A percentile compares a stretch with the other conserved stretches of the same genome.
phyloP scores from a whole-genome alignment of 2,888 invertebrate genomes.

The Platycheirus rosarum region DNA sequence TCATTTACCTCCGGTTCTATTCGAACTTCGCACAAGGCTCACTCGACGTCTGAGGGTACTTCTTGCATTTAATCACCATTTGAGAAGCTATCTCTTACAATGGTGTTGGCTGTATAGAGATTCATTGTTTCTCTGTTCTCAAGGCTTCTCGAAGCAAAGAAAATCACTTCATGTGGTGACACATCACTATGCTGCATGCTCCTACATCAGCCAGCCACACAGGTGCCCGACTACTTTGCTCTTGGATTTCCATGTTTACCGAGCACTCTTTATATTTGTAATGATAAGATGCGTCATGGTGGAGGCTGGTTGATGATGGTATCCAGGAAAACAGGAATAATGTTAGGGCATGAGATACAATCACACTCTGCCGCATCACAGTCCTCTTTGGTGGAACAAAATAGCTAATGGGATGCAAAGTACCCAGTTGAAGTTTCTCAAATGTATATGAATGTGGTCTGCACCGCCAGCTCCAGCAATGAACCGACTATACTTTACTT shows the following conservation, averaged over 20 bases:
- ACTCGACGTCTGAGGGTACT: slow-evolving; percentile 59
- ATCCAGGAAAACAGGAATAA: slow-evolving; percentile 19
- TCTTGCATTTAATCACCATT: slow-evolving; percentile 67
- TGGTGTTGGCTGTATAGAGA: slow-evolving; percentile 18
- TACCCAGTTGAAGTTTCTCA: slow-evolving; percentile 41
- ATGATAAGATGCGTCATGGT: slow-evolving; percentile 53
- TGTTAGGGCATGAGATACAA: not conserved
- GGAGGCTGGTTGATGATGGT: not conserved
- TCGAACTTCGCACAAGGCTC: slow-evolving; percentile 34
- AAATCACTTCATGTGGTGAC: slow-evolving; percentile 57
- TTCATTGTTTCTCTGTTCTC: slow-evolving; percentile 28
- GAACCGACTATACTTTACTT: slow-evolving; percentile 11
- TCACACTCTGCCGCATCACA: too few species aligned
- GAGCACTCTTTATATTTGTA: slow-evolving; percentile 16
- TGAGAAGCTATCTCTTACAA: slow-evolving; percentile 40
- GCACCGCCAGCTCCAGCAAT: not conserved
- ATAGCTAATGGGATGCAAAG: slow-evolving; percentile 64
- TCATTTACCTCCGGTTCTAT: slow-evolving; percentile 34
- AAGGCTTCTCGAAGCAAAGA: slow-evolving; percentile 54
- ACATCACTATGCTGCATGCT: too few species aligned
- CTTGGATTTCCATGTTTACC: slow-evolving; percentile 8
- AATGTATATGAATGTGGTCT: slow-evolving; percentile 23
- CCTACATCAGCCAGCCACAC: slow-evolving; percentile 40
- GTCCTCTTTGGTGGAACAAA: slow-evolving; percentile 27
- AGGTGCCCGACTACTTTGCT: slow-evolving; percentile 50